Conservation (phyloP, 2,888 invertebrate genomes). For the Netelia melanura region DNA sequence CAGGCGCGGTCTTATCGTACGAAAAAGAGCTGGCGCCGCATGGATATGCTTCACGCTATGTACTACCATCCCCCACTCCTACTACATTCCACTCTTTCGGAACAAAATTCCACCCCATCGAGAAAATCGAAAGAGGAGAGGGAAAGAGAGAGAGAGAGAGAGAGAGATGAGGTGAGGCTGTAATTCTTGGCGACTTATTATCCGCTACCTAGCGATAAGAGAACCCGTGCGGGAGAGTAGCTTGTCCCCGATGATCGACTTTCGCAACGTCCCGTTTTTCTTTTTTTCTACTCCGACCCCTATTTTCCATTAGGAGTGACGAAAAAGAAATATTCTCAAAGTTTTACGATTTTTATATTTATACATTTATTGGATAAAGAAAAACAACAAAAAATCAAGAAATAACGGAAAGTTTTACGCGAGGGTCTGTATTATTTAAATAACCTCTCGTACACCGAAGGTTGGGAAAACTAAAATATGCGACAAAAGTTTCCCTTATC, state of each 20-base stretch:
- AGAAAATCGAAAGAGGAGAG: slow-evolving; percentile 1
- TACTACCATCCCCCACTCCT: slow-evolving; percentile 4
- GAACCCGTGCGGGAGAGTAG: neutral
- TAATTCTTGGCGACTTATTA: slow-evolving; percentile 54
- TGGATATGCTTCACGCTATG: slow-evolving; percentile 37
- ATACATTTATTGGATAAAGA: neutral
- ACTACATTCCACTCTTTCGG: slow-evolving; percentile 15
- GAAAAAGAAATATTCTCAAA: neutral
- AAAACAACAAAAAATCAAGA: neutral
- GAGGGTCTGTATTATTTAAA: slow-evolving; percentile 25
- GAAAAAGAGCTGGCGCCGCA: slow-evolving; percentile 39
- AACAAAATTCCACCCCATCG: slow-evolving; percentile 34
- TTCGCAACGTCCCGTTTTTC: neutral
- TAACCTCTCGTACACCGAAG: slow-evolving; percentile 13
- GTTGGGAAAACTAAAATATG: slow-evolving; percentile 29
- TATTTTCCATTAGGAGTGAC: neutral
- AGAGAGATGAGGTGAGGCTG: slow-evolving; percentile 1
- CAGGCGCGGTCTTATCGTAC: slow-evolving; percentile 54
- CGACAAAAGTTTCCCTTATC: slow-evolving; percentile 49
- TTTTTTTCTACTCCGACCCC: neutral
- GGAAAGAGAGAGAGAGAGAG: neutral
- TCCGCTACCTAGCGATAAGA: slow-evolving; percentile 29
- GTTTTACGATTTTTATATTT: neutral
- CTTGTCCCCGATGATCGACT: slow-evolving; percentile 29
- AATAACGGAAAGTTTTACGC: neutral